phyloP scores from a whole-genome alignment of 2,888 invertebrate genomes.

The Labia minor region DNA sequence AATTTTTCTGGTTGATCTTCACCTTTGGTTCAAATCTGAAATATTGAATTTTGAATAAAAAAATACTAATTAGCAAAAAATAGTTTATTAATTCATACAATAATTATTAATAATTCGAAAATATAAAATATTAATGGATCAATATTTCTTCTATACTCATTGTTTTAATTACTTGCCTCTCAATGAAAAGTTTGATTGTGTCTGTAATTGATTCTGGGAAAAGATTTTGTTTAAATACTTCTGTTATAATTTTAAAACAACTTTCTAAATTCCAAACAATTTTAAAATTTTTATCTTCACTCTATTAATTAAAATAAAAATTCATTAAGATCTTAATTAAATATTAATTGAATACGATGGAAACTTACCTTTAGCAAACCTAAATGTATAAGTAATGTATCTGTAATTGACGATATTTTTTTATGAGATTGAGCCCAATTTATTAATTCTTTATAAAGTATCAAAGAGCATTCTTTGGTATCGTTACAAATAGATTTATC shows the following conservation, averaged over 20 bases:
- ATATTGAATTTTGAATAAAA: not conserved
- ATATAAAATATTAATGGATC: not conserved
- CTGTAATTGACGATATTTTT: conserved; percentile 46
- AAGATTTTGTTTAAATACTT: conserved; percentile 41
- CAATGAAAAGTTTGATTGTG: conserved; percentile 43
- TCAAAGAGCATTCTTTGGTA: conserved; percentile 39
- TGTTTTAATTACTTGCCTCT: conserved; percentile 34
- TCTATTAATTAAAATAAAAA: conserved; percentile 37
- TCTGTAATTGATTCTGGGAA: conserved; percentile 42
- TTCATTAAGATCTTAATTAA: not conserved
- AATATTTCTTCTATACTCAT: not conserved
- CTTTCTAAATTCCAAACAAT: conserved; percentile 52
- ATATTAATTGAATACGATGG: conserved; percentile 25
- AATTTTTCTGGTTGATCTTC: not conserved
- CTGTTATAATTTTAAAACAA: conserved; percentile 47
- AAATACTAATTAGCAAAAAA: not conserved
- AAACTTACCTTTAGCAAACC: conserved; percentile 58
- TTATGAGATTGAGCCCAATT: conserved; percentile 39
- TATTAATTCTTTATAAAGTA: conserved; percentile 44
- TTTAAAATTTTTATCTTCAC: conserved; percentile 54
- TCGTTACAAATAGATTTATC: conserved; percentile 41
- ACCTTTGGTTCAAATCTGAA: not conserved
- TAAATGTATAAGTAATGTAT: conserved; percentile 52
- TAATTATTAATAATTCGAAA: not conserved
- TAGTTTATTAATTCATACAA: not conserved